Conservation (phyloP, 2,797 vertebrate genomes). For the Eulemur rubriventer region DNA sequence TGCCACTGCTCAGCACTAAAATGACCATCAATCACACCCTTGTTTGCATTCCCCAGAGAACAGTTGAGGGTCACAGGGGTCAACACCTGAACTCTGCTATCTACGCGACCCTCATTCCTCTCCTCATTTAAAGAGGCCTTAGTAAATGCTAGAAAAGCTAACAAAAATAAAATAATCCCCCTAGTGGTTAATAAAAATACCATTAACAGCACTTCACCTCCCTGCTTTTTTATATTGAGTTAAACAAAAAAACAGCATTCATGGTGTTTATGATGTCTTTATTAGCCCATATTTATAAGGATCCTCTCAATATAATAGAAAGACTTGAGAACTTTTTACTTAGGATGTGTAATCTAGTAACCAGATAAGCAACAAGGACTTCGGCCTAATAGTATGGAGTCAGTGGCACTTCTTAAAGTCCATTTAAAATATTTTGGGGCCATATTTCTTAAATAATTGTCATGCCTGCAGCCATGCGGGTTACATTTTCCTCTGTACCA, state of each 20-base stretch:
- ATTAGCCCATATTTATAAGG: background rate
- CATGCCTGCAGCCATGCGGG: fast-evolving
- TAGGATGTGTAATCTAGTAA: background rate
- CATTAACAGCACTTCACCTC: conserved; percentile 14
- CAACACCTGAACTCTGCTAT: conserved; percentile 62
- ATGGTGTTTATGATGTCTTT: background rate
- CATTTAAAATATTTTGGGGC: background rate
- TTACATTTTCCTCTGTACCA: background rate
- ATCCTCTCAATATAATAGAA: background rate
- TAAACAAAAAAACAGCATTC: conserved; percentile 10
- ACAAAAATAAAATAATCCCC: conserved; percentile 58
- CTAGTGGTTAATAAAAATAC: conserved; percentile 39
- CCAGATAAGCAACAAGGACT: background rate
- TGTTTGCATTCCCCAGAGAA: conserved; percentile 62
- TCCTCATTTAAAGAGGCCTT: conserved; percentile 36
- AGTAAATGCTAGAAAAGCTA: conserved; percentile 50
- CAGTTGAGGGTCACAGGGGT: conserved; percentile 61
- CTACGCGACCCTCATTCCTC: conserved; percentile 1
- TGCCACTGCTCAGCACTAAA: conserved; percentile 1
- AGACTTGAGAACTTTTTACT: conserved; percentile 24
- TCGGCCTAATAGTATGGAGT: background rate
- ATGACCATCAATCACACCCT: conserved; percentile 62
- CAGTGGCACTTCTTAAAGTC: background rate
- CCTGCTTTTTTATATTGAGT: background rate
- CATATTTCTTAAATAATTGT: background rate